Conservation (phyloP, 2,113 vertebrate genomes). For the Grallaria varia region DNA sequence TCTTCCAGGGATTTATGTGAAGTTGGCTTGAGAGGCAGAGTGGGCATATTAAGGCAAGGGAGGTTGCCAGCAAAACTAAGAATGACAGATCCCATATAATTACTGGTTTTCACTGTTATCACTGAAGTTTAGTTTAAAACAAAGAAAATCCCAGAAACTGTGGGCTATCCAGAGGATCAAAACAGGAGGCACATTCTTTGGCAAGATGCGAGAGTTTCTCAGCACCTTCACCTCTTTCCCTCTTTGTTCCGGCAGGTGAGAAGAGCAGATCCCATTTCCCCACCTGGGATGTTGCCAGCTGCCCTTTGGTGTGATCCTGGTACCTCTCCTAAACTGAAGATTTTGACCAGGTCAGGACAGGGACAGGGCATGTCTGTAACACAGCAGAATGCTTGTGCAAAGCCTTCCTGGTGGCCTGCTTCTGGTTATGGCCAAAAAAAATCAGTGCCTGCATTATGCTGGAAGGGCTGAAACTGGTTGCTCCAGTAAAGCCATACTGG, state of each 20-base stretch:
- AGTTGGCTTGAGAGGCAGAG: not conserved
- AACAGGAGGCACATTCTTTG: not conserved
- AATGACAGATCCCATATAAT: not conserved
- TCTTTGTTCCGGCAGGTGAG: accelerated
- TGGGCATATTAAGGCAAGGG: not conserved
- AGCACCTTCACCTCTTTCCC: not conserved
- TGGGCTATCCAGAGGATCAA: not conserved
- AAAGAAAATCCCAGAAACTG: not conserved
- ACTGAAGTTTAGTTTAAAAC: not conserved
- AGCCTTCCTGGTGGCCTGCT: not conserved
- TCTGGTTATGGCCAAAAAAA: not conserved
- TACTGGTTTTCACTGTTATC: not conserved
- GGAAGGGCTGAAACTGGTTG: not conserved
- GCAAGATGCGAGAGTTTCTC: not conserved
- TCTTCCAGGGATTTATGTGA: not conserved
- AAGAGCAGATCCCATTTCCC: not conserved
- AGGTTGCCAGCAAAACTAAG: not conserved
- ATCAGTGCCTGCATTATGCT: not conserved
- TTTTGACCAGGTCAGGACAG: not conserved
- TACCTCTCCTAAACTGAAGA: not conserved
- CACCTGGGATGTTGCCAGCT: not conserved
- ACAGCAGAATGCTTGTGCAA: not conserved
- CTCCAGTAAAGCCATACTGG: not conserved
- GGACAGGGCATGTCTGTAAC: not conserved
- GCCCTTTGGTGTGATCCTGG: not conserved